Percentiles rank a stretch among this genome's conserved stretches.
phyloP scores from a whole-genome alignment of 2,113 vertebrate species.

The Grus americana region DNA sequence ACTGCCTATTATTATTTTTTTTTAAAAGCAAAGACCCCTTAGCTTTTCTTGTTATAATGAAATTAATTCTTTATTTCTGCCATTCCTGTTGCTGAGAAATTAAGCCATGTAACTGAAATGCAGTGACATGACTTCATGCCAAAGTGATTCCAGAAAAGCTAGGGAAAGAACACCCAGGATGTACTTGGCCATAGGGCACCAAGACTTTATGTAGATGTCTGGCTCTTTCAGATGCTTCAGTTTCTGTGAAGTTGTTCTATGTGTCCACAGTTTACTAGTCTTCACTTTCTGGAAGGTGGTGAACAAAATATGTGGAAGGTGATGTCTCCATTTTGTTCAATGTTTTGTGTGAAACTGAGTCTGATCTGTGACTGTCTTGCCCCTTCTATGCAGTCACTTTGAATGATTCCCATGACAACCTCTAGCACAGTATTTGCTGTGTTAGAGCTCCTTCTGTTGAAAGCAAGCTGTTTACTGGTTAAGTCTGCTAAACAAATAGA shows the following conservation, averaged over 20 bases:
- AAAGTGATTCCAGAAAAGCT: not conserved
- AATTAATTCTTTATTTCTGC: not conserved
- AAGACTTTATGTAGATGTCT: not conserved
- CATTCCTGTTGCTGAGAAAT: not conserved
- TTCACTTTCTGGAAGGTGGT: not conserved
- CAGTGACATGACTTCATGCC: not conserved
- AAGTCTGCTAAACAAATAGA: not conserved
- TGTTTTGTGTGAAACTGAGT: not conserved
- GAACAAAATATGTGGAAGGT: not conserved
- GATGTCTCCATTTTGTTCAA: not conserved
- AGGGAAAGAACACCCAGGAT: not conserved
- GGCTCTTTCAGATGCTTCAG: not conserved
- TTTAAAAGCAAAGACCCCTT: not conserved
- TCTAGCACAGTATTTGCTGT: not conserved
- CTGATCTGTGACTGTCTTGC: not conserved
- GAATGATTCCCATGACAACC: not conserved
- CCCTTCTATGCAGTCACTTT: not conserved
- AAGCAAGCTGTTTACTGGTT: not conserved
- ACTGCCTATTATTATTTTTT: not conserved
- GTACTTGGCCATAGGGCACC: not conserved
- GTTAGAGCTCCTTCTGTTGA: slow-evolving; percentile 49
- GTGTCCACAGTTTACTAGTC: not conserved
- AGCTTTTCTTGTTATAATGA: not conserved
- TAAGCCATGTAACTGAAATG: not conserved
- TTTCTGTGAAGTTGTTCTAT: not conserved